Percentiles rank a stretch among this genome's conserved stretches.
These are phyloP conservation scores for Tetragonula carbonaria DNA, from an alignment of 2,888 invertebrate genomes.

Conservation along the genomic window DNA sequence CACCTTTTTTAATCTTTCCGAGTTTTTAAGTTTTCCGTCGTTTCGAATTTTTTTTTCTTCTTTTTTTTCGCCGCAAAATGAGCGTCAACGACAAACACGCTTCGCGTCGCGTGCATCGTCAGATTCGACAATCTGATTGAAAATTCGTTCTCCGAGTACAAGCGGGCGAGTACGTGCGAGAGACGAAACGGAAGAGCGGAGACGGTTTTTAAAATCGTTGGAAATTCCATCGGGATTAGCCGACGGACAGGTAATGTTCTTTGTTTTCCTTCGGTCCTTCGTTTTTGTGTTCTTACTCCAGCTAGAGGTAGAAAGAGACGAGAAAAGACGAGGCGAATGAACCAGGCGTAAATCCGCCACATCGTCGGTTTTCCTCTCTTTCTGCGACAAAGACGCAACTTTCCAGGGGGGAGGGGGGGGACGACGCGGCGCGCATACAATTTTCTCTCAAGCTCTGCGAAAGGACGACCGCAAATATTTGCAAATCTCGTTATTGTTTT, in stretches of 20 bases:
- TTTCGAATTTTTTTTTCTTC: not conserved
- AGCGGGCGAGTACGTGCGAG: not conserved
- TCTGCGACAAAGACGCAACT: too few species aligned
- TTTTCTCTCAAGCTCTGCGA: slow-evolving; percentile 3
- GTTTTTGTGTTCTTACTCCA: not conserved
- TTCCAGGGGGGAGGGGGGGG: too few species aligned
- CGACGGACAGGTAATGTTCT: not conserved
- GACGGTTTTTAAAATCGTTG: not conserved
- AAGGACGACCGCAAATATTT: slow-evolving; percentile 74
- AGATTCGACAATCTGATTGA: not conserved
- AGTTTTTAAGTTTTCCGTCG: not conserved
- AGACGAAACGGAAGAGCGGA: not conserved
- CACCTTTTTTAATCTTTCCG: not conserved
- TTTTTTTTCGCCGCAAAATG: not conserved
- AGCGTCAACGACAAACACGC: not conserved
- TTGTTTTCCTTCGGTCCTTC: not conserved
- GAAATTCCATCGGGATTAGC: slow-evolving; percentile 53
- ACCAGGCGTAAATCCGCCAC: too few species aligned
- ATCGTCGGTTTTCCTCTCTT: not conserved
- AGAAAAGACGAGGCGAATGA: too few species aligned
- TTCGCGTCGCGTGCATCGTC: not conserved
- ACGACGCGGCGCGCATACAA: too few species aligned
- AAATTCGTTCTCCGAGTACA: not conserved
- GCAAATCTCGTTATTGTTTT: slow-evolving; percentile 75
- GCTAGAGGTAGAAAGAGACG: not conserved